phyloP scores from a whole-genome alignment of 2,888 invertebrate species.

The Melinaea menophilus region DNA sequence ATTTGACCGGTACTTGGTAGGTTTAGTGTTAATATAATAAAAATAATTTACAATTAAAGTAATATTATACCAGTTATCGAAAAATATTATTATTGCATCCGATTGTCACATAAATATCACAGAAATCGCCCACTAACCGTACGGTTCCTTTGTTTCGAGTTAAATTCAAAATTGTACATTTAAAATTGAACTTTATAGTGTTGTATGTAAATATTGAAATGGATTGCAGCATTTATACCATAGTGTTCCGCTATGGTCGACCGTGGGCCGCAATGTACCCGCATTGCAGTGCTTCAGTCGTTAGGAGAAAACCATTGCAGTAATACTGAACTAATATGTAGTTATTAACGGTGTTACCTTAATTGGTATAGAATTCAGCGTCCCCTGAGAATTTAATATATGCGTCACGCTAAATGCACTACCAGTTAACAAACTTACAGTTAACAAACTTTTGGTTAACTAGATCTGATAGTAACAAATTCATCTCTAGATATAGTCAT shows the following conservation, averaged over 20 bases:
- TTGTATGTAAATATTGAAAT: conserved; percentile 30
- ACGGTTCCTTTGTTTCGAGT: conserved; percentile 30
- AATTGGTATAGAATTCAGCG: conserved; percentile 31
- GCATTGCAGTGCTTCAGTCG: conserved; percentile 36
- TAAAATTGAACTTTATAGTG: conserved; percentile 28
- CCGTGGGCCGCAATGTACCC: conserved; percentile 36
- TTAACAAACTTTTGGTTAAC: background rate
- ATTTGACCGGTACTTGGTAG: too few species aligned
- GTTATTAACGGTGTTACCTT: conserved; percentile 36
- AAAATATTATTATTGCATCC: conserved; percentile 22
- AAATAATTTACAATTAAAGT: background rate
- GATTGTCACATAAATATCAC: conserved; percentile 27
- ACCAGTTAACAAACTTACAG: background rate
- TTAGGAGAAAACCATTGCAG: conserved; percentile 35
- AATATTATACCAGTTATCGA: conserved; percentile 17
- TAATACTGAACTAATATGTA: conserved; percentile 37
- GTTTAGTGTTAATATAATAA: background rate
- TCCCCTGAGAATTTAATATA: conserved; percentile 22
- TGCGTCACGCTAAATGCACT: background rate
- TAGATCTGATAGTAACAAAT: background rate
- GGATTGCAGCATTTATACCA: conserved; percentile 28
- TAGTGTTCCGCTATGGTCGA: conserved; percentile 30
- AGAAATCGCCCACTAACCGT: conserved; percentile 29
- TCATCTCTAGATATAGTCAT: too few species aligned
- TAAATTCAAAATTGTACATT: conserved; percentile 19